Conservation (phyloP, 2,888 invertebrate species). For the Patella pellucida region DNA sequence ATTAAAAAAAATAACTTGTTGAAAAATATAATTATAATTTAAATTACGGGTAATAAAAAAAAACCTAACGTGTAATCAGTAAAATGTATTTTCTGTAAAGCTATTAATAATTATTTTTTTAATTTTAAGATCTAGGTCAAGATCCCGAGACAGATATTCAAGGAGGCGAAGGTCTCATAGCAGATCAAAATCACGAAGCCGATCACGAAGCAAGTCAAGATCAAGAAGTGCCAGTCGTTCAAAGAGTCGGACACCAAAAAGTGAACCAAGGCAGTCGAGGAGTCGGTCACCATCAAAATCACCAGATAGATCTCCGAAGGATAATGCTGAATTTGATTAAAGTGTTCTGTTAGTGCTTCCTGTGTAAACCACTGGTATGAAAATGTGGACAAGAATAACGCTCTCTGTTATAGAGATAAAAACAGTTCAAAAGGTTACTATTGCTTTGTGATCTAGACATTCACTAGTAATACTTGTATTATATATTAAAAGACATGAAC, state of each 20-base stretch:
- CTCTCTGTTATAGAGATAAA: background rate
- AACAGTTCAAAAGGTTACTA: background rate
- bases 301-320: background rate
- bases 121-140: background rate
- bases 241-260: background rate
- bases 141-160: constrained; percentile 21
- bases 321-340: too few species aligned
- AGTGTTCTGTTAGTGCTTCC: too few species aligned
- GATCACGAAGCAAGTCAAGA: constrained; percentile 43
- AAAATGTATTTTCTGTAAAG: too few species aligned
- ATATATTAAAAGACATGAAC: too few species aligned
- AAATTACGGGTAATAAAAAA: too few species aligned
- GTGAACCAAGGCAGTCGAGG: constrained; percentile 1
- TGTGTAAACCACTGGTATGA: too few species aligned
- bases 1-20: too few species aligned
- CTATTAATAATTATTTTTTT: background rate
- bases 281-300: background rate
- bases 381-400: too few species aligned
- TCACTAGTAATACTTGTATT: too few species aligned
- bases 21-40: too few species aligned
- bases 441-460: too few species aligned
- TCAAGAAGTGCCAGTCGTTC: constrained; percentile 26
- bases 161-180: constrained; percentile 34
- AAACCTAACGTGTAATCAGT: too few species aligned
- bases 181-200: constrained; percentile 34